Percentiles rank a stretch among this genome's conserved stretches.
These are phyloP conservation scores for Drosophila asahinai DNA, from an alignment of 1,140 invertebrate genomes.

Conservation along the genomic window DNA sequence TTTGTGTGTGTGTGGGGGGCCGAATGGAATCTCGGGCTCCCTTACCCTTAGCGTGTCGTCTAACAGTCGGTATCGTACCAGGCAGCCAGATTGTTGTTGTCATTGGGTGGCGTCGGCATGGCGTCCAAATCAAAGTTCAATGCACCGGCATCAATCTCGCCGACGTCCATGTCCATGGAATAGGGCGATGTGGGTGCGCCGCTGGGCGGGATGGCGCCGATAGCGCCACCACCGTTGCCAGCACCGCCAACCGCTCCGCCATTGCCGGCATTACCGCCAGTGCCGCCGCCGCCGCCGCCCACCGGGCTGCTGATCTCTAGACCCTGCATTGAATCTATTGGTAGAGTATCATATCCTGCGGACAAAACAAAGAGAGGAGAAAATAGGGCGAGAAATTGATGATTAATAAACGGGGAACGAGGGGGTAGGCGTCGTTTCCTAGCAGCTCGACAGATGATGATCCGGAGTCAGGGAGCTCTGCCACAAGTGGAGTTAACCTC, in stretches of 20 bases:
- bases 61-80: slow-evolving; percentile 99
- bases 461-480: background rate
- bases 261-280: slow-evolving; percentile 51
- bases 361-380: slow-evolving; percentile 16
- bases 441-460: background rate
- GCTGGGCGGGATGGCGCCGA: slow-evolving; percentile 87
- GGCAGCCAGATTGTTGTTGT: slow-evolving; percentile 95
- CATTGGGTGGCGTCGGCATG: slow-evolving; percentile 94
- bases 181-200: slow-evolving; percentile 87
- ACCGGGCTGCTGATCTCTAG: slow-evolving; percentile 93
- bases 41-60: slow-evolving; percentile 34
- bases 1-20: slow-evolving; percentile 8
- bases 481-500: slow-evolving; percentile 13
- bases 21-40: slow-evolving; percentile 26
- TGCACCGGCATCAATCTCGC: slow-evolving; percentile 90
- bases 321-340: slow-evolving; percentile 98
- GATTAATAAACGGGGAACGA: background rate
- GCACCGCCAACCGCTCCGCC: slow-evolving; percentile 81
- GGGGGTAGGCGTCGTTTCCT: background rate
- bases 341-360: slow-evolving; percentile 97
- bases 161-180: slow-evolving; percentile 95
- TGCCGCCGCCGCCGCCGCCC: slow-evolving; percentile 71
- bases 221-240: slow-evolving; percentile 86
- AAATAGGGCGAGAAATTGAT: background rate
- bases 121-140: slow-evolving; percentile 94